A percentile compares a stretch with the other conserved stretches of the same genome.
Conservation (phyloP, 2,113 vertebrate species). For the Siniperca chuatsi region DNA sequence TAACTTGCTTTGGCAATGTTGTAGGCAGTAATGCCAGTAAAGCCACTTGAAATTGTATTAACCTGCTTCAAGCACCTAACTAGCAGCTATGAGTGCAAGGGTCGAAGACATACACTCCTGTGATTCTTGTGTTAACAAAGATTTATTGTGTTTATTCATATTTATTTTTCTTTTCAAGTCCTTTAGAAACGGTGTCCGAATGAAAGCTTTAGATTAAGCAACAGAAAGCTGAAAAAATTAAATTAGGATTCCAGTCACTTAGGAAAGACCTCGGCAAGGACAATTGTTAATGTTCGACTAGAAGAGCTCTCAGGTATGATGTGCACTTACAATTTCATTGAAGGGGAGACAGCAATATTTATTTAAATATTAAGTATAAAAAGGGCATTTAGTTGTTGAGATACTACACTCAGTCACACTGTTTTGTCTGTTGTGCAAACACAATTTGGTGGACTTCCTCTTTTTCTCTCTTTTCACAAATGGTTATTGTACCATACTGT, state of each 20-base stretch:
- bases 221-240: not conserved
- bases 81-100: not conserved
- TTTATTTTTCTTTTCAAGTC: not conserved
- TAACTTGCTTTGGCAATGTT: not conserved
- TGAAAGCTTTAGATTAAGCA: not conserved
- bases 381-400: not conserved
- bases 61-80: not conserved
- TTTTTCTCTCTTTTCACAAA: conserved; percentile 54
- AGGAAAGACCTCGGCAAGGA: conserved; percentile 13
- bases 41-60: too few relatives aligned
- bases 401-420: not conserved
- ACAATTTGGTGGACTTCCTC: conserved; percentile 58
- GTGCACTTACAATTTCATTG: not conserved
- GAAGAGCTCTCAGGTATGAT: conserved; percentile 3
- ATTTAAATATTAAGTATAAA: not conserved
- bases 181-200: not conserved
- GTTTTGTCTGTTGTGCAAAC: conserved; percentile 48
- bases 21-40: too few relatives aligned
- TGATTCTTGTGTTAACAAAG: not conserved
- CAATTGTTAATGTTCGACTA: not conserved
- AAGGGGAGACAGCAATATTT: not conserved
- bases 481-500: conserved; percentile 44
- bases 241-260: conserved; percentile 9
- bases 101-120: not conserved
- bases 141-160: not conserved